Evolutionary conservation across 2,797 vertebrate genomes (phyloP), one percentile per base, ranked within the genome.

Genomic region (Naso thynnoides): DNA sequence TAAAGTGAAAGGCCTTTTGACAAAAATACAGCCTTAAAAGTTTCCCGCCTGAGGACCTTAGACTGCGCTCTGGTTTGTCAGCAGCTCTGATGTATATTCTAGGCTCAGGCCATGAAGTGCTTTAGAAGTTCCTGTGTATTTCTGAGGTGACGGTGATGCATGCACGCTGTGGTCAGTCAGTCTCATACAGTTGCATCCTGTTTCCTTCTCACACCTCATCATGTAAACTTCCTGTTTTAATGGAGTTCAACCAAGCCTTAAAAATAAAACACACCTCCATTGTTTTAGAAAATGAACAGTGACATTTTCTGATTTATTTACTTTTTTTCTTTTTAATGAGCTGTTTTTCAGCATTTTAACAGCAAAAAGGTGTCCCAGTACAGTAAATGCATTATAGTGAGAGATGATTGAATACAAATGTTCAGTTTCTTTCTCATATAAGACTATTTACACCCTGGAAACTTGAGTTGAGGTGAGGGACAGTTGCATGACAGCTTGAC

Each of bases 141-240:
- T n/a, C n/a, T n/a, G n/a, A n/a, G n/a, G n/a, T n/a, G n/a, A n/a
- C n/a, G n/a, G n/a, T n/a, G n/a, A n/a, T n/a, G n/a, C n/a, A n/a
- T n/a, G n/a, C n/a, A n/a, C n/a, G n/a, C n/a, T n/a, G n/a, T n/a
- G n/a, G n/a, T n/a, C n/a, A n/a, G n/a, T n/a, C n/a, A n/a, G n/a
- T n/a, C n/a, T n/a, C n/a, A n/a, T n/a, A n/a, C n/a, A n/a, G n/a
- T n/a, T n/a, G n/a, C n/a, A n/a, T n/a, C n/a, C n/a, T n/a, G n/a
- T n/a, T n/a, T n/a, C n/a, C n/a, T n/a, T n/a, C n/a, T n/a, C n/a
- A n/a, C n/a, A n/a, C n/a, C n/a, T 67, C 53, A 45, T 38, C 26
- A 23, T 58, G 52, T 62, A 78, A 57, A 9, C 4, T 44, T 45
- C 41, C 57, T 45, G 11, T 60, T 45, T 45, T 15, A 27, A 4